A percentile compares a stretch with the other conserved stretches of the same genome.
phyloP scores from a whole-genome alignment of 2,888 invertebrate genomes.

The Tinea pellionella region DNA sequence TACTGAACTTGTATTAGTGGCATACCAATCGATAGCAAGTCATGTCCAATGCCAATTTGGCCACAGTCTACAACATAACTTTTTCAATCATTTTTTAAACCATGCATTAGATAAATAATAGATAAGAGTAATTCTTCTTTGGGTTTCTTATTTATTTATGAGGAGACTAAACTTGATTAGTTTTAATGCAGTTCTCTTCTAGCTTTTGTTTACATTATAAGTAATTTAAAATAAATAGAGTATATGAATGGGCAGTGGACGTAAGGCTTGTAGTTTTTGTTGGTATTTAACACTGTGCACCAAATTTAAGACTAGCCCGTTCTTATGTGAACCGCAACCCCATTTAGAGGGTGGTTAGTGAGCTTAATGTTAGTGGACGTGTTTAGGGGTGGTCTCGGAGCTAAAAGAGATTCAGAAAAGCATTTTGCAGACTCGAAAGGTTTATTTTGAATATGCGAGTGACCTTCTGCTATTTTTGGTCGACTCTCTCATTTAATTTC shows the following conservation, averaged over 20 bases:
- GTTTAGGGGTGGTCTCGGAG: slow-evolving; percentile 5
- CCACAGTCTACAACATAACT: too few species aligned
- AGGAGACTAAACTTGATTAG: too few species aligned
- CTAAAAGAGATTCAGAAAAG: slow-evolving; percentile 4
- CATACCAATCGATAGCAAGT: too few species aligned
- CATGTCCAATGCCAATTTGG: too few species aligned
- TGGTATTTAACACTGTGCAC: not conserved
- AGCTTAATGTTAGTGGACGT: slow-evolving; percentile 5
- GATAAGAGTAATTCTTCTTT: too few species aligned
- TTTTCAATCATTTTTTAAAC: too few species aligned
- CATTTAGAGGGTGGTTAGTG: not conserved
- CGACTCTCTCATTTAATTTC: not conserved
- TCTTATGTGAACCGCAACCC: not conserved
- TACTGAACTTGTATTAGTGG: too few species aligned
- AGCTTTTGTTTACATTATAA: too few species aligned
- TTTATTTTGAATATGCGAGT: not conserved
- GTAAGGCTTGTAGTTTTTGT: not conserved
- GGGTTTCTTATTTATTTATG: too few species aligned
- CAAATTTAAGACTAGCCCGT: not conserved
- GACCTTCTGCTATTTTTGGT: not conserved
- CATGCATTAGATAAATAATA: too few species aligned
- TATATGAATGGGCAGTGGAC: not conserved
- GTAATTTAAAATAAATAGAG: too few species aligned
- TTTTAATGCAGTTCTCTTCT: too few species aligned
- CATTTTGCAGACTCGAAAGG: not conserved